Base-by-base conservation (phyloP, 2,888 invertebrate genomes). In the Tenthredo amoena region DNA sequence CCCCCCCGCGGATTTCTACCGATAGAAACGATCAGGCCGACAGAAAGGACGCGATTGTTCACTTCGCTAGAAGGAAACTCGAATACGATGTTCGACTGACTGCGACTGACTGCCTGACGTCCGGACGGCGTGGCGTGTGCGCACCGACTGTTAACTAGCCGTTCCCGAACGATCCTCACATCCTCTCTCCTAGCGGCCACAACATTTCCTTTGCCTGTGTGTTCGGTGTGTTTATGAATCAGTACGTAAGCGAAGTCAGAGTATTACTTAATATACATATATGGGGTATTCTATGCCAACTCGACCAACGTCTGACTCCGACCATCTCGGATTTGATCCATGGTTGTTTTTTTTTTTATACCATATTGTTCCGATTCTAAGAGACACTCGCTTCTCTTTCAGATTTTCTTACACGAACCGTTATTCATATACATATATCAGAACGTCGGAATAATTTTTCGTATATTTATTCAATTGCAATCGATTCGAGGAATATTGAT, bases 141-240 rank as follows among this genome's bases (percentile, higher is more conserved):
- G 93, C 92, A 91, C 91, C 93, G 93, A 93, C 93, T 93, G 92
- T 92, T 92, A 92, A 92, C 91, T 91, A 92, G 92, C 91, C 89
- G 89, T 90, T 89, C 90, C 86, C 86, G 87, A 86, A 86, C 86
- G 77, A 84, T 85, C 86, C 86, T 87, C 87, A 12, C 47, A 83
- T 85, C 86, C 85, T 84, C 79, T 74, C 72, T 55, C 21, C 55
- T 74, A 34, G 15, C 74, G 84, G 31, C 71, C 21, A 4, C 65
- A 34, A 21, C 68, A 34, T 65, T 26, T 31, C 15, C 18, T 68
- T 10, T 43, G 43, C 9, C 21, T 68, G 5, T 34, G 21, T 37
- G 65, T 34, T 62, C 10, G 2, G 62, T 12, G 26, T 62, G 62
- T 62, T 26, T 26, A 62, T 62, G 62, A 62, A 62, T 62, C 26